A percentile compares a stretch with the other conserved stretches of the same genome.
phyloP scores from a whole-genome alignment of 1,140 invertebrate species.

The Teleopsis dalmanni region DNA sequence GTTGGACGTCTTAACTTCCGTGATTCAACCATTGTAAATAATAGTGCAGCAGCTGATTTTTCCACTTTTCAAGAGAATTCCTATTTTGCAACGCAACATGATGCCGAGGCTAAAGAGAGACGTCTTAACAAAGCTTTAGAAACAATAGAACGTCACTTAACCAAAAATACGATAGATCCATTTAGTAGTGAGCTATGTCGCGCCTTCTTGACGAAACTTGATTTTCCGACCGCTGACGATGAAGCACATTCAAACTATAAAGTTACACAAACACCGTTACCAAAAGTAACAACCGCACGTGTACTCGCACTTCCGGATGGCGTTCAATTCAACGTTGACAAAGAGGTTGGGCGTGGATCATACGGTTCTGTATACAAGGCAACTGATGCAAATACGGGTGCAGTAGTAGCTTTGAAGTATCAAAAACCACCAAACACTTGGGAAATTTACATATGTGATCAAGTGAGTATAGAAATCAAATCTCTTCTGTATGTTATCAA shows the following conservation, averaged over 20 bases:
- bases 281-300: conserved; percentile 47
- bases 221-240: conserved; percentile 43
- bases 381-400: conserved; percentile 47
- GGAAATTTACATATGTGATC: conserved; percentile 75
- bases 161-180: conserved; percentile 47
- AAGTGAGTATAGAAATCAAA: conserved; percentile 55
- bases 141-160: conserved; percentile 35
- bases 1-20: conserved; percentile 35
- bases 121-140: conserved; percentile 35
- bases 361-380: conserved; percentile 64
- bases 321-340: conserved; percentile 58
- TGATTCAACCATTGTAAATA: conserved; percentile 17
- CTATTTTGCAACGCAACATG: conserved; percentile 41
- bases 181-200: conserved; percentile 53
- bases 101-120: conserved; percentile 33
- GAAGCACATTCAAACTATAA: conserved; percentile 33
- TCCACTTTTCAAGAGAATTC: conserved; percentile 43
- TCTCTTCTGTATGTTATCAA: too few species aligned
- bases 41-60: conserved; percentile 23
- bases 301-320: conserved; percentile 49
- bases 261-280: conserved; percentile 36
- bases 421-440: conserved; percentile 72
- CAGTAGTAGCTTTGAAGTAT: conserved; percentile 63
- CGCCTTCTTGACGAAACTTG: conserved; percentile 51
- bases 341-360: conserved; percentile 67